phyloP scores from a whole-genome alignment of 2,797 vertebrate genomes.

The Pelodytes ibericus region DNA sequence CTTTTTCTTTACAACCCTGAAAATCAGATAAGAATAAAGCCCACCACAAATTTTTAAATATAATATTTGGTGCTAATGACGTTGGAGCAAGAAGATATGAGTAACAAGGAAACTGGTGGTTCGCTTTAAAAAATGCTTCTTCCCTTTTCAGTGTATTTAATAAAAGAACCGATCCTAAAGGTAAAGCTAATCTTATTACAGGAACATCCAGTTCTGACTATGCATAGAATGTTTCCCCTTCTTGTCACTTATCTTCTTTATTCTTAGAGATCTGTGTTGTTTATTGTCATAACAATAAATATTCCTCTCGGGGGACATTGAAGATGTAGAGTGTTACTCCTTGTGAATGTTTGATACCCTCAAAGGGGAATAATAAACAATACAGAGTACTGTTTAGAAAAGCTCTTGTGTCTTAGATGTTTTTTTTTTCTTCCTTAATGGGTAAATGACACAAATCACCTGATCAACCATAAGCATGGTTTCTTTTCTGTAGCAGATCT shows the following conservation, averaged over 20 bases:
- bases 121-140: too few species aligned
- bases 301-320: slow-evolving; percentile 58
- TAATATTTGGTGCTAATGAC: too few species aligned
- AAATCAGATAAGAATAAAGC: too few species aligned
- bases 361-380: slow-evolving; percentile 58
- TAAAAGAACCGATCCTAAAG: too few species aligned
- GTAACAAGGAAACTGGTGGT: too few species aligned
- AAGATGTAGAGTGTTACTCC: slow-evolving; percentile 60
- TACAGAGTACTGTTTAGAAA: slow-evolving; percentile 60
- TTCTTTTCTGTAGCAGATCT: slow-evolving; percentile 43
- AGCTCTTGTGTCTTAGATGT: slow-evolving; percentile 57
- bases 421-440: slow-evolving; percentile 58
- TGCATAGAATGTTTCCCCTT: slow-evolving; percentile 10
- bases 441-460: slow-evolving; percentile 49
- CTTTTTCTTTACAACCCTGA: too few species aligned
- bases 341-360: slow-evolving; percentile 57
- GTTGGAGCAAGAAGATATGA: too few species aligned
- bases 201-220: slow-evolving; percentile 2
- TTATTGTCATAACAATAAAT: slow-evolving; percentile 55
- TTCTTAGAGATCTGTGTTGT: slow-evolving; percentile 35
- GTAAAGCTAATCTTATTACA: slow-evolving; percentile 39
- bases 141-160: too few species aligned
- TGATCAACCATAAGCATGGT: slow-evolving; percentile 46
- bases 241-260: slow-evolving; percentile 14
- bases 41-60: too few species aligned